phyloP scores from a whole-genome alignment of 1,140 invertebrate genomes.

The Bombus fervidus region DNA sequence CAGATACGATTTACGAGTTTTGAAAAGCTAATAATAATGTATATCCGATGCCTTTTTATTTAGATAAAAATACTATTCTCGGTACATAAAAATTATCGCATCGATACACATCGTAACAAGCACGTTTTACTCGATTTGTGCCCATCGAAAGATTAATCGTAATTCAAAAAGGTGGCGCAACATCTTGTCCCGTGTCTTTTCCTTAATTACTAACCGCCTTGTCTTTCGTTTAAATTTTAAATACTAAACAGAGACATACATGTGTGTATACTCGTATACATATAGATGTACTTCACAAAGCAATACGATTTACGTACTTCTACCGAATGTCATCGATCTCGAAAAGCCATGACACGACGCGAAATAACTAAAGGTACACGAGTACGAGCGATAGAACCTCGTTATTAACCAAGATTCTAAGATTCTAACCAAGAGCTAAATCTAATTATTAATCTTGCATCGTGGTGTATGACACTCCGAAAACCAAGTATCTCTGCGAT shows the following conservation, averaged over 20 bases:
- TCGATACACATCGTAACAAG: too few species aligned
- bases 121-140: too few species aligned
- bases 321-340: background rate
- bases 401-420: slow-evolving; percentile 17
- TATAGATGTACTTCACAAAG: background rate
- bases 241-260: background rate
- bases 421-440: too few species aligned
- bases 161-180: background rate
- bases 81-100: too few species aligned
- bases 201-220: background rate
- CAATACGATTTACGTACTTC: too few species aligned
- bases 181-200: too few species aligned
- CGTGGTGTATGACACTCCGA: background rate
- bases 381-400: background rate
- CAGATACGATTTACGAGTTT: too few species aligned
- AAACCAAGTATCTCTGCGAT: background rate
- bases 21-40: too few species aligned
- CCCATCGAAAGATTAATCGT: background rate
- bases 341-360: background rate
- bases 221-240: background rate
- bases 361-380: background rate
- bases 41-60: too few species aligned
- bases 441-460: slow-evolving; percentile 34
- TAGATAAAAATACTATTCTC: too few species aligned
- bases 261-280: background rate